phyloP scores from a whole-genome alignment of 2,113 vertebrate species.

The Ariopsis seemanni region DNA sequence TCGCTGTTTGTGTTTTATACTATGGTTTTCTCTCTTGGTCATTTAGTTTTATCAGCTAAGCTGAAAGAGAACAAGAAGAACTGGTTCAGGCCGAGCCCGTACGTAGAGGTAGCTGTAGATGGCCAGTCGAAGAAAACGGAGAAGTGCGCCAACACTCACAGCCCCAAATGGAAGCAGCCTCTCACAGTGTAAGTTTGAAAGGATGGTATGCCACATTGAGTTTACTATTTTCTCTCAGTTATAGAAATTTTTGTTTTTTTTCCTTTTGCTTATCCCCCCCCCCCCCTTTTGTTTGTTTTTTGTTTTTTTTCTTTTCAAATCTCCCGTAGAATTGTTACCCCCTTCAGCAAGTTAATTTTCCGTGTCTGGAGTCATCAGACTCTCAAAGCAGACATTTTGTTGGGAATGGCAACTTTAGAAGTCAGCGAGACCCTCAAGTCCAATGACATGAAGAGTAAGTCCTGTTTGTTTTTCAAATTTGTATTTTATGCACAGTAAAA shows the following conservation, averaged over 20 bases:
- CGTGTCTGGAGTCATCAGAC: slow-evolving; percentile 98
- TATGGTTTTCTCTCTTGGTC: slow-evolving; percentile 31
- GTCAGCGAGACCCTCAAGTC: slow-evolving; percentile 86
- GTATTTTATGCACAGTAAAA: background rate
- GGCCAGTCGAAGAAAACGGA: slow-evolving; percentile 98
- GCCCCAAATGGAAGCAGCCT: slow-evolving; percentile 96
- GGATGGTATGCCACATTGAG: background rate
- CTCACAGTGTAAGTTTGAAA: slow-evolving; percentile 88
- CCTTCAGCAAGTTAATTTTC: slow-evolving; percentile 90
- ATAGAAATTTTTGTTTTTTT: background rate
- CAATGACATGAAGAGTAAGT: slow-evolving; percentile 94
- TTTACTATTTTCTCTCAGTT: background rate
- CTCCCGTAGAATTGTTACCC: slow-evolving; percentile 86
- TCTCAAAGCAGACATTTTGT: slow-evolving; percentile 89
- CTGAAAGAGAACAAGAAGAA: slow-evolving; percentile 97
- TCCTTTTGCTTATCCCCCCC: background rate
- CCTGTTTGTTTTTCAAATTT: background rate
- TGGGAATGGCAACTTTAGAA: slow-evolving; percentile 89
- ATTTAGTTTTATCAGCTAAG: slow-evolving; percentile 92
- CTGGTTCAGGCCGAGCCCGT: slow-evolving; percentile 98
- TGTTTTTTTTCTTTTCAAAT: background rate
- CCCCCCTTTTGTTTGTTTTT: background rate
- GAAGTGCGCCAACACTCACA: slow-evolving; percentile 95
- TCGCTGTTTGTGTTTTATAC: background rate
- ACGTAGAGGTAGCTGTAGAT: slow-evolving; percentile 94